These are phyloP conservation scores for Spinibarbus caldwelli DNA, from an alignment of 2,797 vertebrate genomes.

Conservation along the genomic window DNA sequence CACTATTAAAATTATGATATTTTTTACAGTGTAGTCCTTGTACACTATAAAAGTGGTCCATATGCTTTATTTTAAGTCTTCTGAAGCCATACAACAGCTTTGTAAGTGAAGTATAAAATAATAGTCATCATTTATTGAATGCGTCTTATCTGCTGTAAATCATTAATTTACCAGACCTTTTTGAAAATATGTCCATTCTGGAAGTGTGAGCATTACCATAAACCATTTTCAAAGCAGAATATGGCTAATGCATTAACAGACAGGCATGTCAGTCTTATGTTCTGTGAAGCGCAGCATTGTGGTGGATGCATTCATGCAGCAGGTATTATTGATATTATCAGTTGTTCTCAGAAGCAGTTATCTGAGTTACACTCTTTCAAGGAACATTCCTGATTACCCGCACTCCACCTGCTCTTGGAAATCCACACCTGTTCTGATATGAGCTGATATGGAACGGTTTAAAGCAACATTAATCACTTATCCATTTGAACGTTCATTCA, in stretches of 20 bases:
- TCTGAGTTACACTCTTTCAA: background rate
- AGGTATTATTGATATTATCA: constrained; percentile 24
- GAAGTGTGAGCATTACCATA: background rate
- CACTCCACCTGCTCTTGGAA: constrained; percentile 22
- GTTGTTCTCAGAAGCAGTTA: constrained; percentile 19
- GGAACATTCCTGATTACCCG: background rate
- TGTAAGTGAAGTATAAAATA: background rate
- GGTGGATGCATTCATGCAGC: background rate
- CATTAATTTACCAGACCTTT: too few relatives aligned
- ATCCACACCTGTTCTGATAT: constrained; percentile 21
- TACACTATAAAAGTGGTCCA: background rate
- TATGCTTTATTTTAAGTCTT: background rate
- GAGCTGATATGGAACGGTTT: background rate
- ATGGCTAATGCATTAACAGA: background rate
- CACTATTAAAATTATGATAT: background rate
- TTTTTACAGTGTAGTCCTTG: background rate
- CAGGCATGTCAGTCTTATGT: background rate
- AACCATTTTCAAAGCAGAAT: background rate
- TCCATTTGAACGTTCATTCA: background rate
- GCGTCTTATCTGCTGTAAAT: background rate
- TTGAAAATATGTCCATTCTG: background rate
- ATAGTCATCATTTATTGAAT: background rate
- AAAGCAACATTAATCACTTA: background rate
- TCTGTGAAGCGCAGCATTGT: background rate
- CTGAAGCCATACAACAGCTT: background rate